Conservation (phyloP, 2,888 invertebrate genomes). For the Calliphora vomitoria region DNA sequence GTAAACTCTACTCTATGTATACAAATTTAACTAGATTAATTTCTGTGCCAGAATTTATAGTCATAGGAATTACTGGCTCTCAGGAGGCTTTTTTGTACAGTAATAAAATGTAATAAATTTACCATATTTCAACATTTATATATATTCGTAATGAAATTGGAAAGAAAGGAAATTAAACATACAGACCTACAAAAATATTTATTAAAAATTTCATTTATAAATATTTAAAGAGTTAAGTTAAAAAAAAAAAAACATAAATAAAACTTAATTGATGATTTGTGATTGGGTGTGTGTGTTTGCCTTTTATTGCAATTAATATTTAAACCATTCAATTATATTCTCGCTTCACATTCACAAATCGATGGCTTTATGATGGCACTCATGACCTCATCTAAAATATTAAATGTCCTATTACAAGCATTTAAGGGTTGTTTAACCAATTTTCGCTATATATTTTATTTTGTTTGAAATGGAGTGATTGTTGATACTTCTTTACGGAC, state of each 20-base stretch:
- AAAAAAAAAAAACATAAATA: neutral
- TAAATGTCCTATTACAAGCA: conserved; percentile 29
- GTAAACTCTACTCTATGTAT: neutral
- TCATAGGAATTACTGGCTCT: conserved; percentile 1
- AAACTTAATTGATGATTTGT: conserved; percentile 27
- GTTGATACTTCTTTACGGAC: neutral
- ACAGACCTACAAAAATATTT: neutral
- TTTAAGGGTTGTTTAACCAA: conserved; percentile 51
- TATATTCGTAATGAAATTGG: neutral
- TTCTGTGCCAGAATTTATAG: conserved; percentile 47
- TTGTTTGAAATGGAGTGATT: conserved; percentile 12
- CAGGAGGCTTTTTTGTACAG: conserved; percentile 10
- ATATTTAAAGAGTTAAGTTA: neutral
- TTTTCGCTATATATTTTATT: neutral
- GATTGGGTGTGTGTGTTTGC: neutral
- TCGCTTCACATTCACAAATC: neutral
- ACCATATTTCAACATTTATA: neutral
- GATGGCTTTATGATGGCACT: conserved; percentile 29
- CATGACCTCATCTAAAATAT: conserved; percentile 68
- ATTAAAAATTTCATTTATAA: neutral
- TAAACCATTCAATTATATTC: conserved; percentile 17
- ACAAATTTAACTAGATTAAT: conserved; percentile 44
- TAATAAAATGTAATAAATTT: conserved; percentile 23
- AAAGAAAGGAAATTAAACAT: neutral
- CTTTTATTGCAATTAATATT: neutral